Percentiles rank a stretch among this genome's conserved stretches.
Conservation (phyloP, 2,113 vertebrate genomes). For the Vidua macroura region DNA sequence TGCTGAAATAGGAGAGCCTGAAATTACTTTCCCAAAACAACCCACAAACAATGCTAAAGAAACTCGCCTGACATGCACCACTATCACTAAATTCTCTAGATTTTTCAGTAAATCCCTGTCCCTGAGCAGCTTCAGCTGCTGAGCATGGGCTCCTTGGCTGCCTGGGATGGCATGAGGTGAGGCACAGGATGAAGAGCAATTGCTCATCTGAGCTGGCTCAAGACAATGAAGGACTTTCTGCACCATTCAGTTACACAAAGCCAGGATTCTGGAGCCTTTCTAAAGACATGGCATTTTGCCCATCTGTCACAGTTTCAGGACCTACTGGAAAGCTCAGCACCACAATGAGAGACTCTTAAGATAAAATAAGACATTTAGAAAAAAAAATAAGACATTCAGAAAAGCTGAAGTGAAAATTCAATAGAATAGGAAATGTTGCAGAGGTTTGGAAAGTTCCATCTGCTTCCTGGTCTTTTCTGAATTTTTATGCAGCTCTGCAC, state of each 20-base stretch:
- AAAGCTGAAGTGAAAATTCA: conserved; percentile 5
- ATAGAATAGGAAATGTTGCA: background rate
- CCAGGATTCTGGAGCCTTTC: background rate
- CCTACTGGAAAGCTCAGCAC: background rate
- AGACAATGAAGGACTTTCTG: background rate
- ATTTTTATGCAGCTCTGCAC: background rate
- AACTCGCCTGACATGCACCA: background rate
- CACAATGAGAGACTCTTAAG: background rate
- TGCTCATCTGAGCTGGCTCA: background rate
- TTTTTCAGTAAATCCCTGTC: background rate
- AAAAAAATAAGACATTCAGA: background rate
- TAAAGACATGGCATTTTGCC: background rate
- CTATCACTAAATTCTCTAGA: background rate
- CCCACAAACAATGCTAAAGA: background rate
- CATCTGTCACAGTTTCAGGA: background rate
- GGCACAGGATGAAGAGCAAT: background rate
- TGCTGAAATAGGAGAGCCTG: background rate
- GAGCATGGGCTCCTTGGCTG: background rate
- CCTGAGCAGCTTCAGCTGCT: background rate
- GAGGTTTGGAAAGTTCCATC: background rate
- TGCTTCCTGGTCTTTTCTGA: background rate
- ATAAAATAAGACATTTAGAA: background rate
- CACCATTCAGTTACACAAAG: background rate
- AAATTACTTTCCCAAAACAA: background rate
- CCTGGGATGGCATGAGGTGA: background rate